Evolutionary conservation across 2,113 vertebrate species (phyloP).

Genomic region (Donacobius atricapilla): DNA sequence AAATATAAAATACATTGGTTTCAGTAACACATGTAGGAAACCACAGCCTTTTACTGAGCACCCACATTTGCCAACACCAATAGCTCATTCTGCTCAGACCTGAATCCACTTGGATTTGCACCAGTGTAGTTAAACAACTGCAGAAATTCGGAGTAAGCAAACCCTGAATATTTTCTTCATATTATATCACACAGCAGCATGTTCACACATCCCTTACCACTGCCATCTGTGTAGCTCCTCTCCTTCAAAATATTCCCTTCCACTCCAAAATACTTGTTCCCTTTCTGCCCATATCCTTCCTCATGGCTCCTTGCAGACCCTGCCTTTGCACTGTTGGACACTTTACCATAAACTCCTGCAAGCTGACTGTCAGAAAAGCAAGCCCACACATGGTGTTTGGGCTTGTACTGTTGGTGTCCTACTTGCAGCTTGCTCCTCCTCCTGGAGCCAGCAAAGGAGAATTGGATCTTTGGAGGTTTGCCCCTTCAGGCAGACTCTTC

Average conservation of each 20-base stretch:
- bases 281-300: background rate
- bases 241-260: background rate
- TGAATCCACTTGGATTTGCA: background rate
- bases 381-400: background rate
- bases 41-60: background rate
- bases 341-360: background rate
- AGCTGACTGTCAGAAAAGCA: background rate
- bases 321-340: background rate
- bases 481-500: background rate
- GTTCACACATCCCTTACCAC: background rate
- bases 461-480: background rate
- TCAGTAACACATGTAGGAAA: background rate
- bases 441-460: background rate
- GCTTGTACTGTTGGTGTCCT: background rate
- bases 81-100: background rate
- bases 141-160: background rate
- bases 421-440: background rate
- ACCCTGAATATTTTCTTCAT: background rate
- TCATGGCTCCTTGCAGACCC: fast-evolving
- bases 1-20: background rate
- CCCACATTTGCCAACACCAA: background rate
- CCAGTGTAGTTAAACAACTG: background rate
- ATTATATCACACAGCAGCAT: background rate
- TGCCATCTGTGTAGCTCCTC: background rate
- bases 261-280: background rate